Evolutionary conservation across 1,140 invertebrate species (phyloP).

Genomic region (Mactra quadrangularis): DNA sequence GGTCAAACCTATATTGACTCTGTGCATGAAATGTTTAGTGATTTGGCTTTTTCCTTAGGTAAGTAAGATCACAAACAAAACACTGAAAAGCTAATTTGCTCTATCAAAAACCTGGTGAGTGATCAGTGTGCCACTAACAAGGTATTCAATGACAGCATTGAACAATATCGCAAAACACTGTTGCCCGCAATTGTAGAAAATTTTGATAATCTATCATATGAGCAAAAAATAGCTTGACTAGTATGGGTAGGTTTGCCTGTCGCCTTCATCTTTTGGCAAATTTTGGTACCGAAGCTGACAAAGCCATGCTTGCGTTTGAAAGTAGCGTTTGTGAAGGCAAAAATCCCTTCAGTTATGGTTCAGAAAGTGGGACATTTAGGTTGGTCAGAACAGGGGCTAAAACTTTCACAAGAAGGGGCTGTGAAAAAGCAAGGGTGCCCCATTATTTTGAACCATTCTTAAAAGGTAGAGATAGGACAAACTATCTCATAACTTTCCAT

Average conservation of each 20-base stretch:
- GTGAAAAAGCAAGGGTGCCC: neutral
- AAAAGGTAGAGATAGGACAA: neutral
- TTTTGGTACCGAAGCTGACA: conserved; percentile 33
- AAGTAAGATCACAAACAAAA: neutral
- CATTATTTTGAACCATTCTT: neutral
- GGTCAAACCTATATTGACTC: conserved; percentile 16
- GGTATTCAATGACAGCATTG: conserved; percentile 13
- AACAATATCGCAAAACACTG: neutral
- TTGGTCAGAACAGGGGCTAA: neutral
- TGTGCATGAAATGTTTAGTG: conserved; percentile 7
- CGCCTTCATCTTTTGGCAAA: conserved; percentile 24
- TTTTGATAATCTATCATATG: neutral
- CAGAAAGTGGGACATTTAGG: neutral
- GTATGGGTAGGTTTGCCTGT: conserved; percentile 31
- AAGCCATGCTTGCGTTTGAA: neutral
- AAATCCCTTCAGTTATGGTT: neutral
- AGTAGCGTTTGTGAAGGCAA: neutral
- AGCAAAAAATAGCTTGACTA: conserved; percentile 18
- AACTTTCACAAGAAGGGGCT: neutral
- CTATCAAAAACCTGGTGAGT: conserved; percentile 16
- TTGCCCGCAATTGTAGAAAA: neutral
- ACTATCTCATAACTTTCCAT: neutral
- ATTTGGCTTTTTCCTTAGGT: neutral
- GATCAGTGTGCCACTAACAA: conserved; percentile 37
- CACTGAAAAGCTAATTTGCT: conserved; percentile 24